phyloP scores from a whole-genome alignment of 53 echinoderm and acorn worm species.

The Zoroaster sp. region DNA sequence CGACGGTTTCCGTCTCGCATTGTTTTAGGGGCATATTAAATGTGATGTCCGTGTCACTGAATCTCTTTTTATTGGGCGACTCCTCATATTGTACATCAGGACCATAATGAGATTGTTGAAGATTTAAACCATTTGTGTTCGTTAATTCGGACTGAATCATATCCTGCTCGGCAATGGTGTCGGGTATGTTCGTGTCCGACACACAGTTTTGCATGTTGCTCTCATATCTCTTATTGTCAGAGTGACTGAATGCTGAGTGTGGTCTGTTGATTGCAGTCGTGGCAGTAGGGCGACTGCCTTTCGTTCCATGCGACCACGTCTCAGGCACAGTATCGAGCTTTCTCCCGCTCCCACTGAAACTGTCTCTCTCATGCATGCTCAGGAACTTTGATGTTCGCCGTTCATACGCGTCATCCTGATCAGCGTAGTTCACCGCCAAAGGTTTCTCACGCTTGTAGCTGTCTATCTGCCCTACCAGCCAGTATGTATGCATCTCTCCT shows the following conservation, averaged over 20 bases:
- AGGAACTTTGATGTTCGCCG: conserved; percentile 42
- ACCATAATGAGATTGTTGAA: conserved; percentile 20
- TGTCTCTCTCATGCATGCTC: conserved; percentile 51
- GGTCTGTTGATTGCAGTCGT: neutral
- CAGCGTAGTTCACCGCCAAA: conserved; percentile 34
- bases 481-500: conserved; percentile 90
- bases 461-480: conserved; percentile 72
- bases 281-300: neutral
- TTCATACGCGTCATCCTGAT: conserved; percentile 48
- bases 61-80: conserved; percentile 48
- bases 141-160: conserved; percentile 37
- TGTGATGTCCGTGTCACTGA: conserved; percentile 50
- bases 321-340: conserved; percentile 17
- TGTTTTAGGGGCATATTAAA: conserved; percentile 16
- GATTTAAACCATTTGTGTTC: conserved; percentile 45
- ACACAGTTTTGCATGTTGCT: conserved; percentile 56
- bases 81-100: conserved; percentile 31
- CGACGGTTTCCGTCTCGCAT: conserved; percentile 43
- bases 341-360: conserved; percentile 37
- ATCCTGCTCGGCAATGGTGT: conserved; percentile 9
- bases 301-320: neutral
- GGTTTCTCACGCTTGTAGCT: conserved; percentile 76
- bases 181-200: conserved; percentile 34
- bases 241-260: neutral
- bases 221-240: neutral